Conservation (phyloP, 2,113 vertebrate species). For the Gasterosteus nipponicus region DNA sequence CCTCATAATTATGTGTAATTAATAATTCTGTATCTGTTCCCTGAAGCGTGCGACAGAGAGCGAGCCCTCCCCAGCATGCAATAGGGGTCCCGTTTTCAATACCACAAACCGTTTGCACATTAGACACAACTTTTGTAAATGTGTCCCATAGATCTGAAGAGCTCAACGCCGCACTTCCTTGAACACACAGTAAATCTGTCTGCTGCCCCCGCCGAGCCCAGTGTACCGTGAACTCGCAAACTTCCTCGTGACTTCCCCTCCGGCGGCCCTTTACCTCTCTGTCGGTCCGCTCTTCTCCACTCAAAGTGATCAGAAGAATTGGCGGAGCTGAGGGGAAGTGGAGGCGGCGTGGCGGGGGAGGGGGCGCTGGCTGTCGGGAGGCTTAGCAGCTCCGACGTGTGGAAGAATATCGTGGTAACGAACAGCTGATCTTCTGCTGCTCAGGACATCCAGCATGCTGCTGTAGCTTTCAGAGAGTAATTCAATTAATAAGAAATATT, state of each 20-base stretch:
- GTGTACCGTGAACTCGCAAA: constrained; percentile 8
- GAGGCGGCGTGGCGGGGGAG: constrained; percentile 7
- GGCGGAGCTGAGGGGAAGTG: background rate
- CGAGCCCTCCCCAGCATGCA: background rate
- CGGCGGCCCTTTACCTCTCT: background rate
- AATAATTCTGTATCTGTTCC: no score
- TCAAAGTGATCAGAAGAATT: background rate
- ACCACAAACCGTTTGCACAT: background rate
- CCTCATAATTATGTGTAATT: no score
- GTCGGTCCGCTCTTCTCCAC: background rate
- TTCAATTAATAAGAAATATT: background rate
- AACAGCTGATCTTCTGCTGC: constrained; percentile 41
- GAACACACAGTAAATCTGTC: background rate
- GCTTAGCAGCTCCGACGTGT: constrained; percentile 10
- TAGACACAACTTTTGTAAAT: background rate
- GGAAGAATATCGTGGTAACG: constrained; percentile 36
- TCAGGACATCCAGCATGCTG: background rate
- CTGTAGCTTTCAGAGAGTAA: background rate
- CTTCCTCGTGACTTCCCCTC: constrained; percentile 13
- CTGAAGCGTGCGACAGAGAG: background rate
- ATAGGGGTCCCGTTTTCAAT: background rate
- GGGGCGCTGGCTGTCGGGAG: background rate
- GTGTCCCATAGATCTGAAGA: background rate
- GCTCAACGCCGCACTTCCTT: background rate
- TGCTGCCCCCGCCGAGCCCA: background rate